A percentile compares a stretch with the other conserved stretches of the same genome.
Evolutionary conservation across 2,797 vertebrate genomes (phyloP).

Genomic region (Pseudopleuronectes americanus): DNA sequence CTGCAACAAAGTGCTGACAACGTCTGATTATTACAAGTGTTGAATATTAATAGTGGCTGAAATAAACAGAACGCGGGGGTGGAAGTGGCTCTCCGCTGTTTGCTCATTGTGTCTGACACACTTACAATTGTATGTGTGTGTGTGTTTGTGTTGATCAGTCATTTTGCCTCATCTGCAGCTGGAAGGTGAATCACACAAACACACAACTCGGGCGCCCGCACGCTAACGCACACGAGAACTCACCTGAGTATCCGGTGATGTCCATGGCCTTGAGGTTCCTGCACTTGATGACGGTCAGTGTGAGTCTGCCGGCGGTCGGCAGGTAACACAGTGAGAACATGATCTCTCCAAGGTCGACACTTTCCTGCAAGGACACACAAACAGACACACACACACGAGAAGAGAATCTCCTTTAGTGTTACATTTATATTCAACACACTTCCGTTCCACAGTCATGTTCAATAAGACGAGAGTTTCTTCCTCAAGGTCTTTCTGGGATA

Average conservation of each 20-base stretch:
- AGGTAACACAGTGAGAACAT: constrained; percentile 99
- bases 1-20: constrained; percentile 61
- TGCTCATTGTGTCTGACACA: constrained; percentile 42
- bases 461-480: neutral
- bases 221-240: neutral
- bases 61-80: constrained; percentile 45
- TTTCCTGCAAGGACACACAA: constrained; percentile 86
- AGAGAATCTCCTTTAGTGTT: constrained; percentile 10
- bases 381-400: neutral
- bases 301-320: constrained; percentile 96
- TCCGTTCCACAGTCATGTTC: constrained; percentile 8
- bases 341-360: constrained; percentile 97
- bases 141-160: neutral
- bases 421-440: constrained; percentile 22
- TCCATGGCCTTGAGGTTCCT: constrained; percentile 99
- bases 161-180: constrained; percentile 23
- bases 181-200: constrained; percentile 12
- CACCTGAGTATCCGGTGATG: constrained; percentile 98
- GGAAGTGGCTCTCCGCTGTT: neutral
- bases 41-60: constrained; percentile 63
- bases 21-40: constrained; percentile 51
- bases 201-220: neutral
- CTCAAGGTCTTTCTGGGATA: constrained; percentile 15
- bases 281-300: constrained; percentile 98
- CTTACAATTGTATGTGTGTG: constrained; percentile 13